These are phyloP conservation scores for Drosophila anceps DNA, from an alignment of 2,888 invertebrate genomes.

Conservation along the genomic window DNA sequence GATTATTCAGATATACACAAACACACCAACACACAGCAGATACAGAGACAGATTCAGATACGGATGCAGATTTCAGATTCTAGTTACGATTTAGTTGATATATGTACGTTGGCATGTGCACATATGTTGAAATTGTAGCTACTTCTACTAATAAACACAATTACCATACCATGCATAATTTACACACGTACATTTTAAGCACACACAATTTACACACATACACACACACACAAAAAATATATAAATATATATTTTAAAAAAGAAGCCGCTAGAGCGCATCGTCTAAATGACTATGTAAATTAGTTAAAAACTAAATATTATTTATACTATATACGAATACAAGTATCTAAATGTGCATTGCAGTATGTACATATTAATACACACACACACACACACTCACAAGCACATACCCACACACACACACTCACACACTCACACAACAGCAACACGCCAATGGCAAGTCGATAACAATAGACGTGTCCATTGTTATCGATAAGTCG, in stretches of 20 bases:
- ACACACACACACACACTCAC: constrained; percentile 28
- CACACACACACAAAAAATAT: constrained; percentile 14
- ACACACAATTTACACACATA: constrained; percentile 30
- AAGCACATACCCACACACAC: neutral
- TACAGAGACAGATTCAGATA: constrained; percentile 21
- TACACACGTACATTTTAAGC: constrained; percentile 32
- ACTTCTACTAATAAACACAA: constrained; percentile 68
- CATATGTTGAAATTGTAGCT: constrained; percentile 77
- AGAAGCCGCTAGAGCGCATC: constrained; percentile 77
- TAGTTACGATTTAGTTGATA: constrained; percentile 67
- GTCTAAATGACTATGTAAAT: constrained; percentile 80
- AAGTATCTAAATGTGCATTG: constrained; percentile 73
- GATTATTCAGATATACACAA: constrained; percentile 31
- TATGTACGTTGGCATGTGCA: constrained; percentile 63
- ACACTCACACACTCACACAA: neutral
- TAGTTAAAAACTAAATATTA: constrained; percentile 81
- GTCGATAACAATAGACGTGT: constrained; percentile 22
- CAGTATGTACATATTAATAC: constrained; percentile 59
- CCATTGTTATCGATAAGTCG: constrained; percentile 22
- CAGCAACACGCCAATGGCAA: constrained; percentile 16
- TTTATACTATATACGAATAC: constrained; percentile 69
- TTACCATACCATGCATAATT: constrained; percentile 51
- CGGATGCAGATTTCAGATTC: constrained; percentile 39
- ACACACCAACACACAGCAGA: constrained; percentile 14
- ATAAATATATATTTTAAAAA: constrained; percentile 30